These are phyloP conservation scores for Mustelus asterias DNA, from an alignment of 2,113 vertebrate genomes.

Conservation along the genomic window DNA sequence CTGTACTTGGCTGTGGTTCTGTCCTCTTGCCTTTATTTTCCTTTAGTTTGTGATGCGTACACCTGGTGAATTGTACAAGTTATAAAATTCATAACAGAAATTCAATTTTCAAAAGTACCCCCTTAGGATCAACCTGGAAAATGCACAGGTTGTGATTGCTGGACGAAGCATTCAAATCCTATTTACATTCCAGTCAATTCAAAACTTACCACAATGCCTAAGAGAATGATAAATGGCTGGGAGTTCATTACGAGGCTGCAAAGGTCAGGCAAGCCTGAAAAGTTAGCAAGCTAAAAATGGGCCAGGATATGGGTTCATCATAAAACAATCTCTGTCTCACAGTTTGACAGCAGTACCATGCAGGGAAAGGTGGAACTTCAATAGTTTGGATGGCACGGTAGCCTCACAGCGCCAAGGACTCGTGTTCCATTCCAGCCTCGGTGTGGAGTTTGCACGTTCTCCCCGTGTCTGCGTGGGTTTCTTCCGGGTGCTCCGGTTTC, in stretches of 20 bases:
- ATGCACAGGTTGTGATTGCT: neutral
- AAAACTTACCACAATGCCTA: neutral
- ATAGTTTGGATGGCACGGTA: neutral
- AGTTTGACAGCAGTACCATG: neutral
- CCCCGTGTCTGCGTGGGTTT: no score
- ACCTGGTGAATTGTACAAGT: neutral
- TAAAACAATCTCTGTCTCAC: neutral
- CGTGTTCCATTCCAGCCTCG: no score
- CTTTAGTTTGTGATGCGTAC: neutral
- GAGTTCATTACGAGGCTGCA: neutral
- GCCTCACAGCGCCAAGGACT: no score
- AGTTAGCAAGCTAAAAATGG: neutral
- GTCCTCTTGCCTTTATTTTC: neutral
- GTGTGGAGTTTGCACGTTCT: no score
- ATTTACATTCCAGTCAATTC: neutral
- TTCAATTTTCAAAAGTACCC: neutral
- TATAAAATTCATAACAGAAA: neutral
- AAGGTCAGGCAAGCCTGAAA: neutral
- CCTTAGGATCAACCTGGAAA: neutral
- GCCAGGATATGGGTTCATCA: neutral
- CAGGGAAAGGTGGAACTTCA: neutral
- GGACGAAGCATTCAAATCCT: neutral
- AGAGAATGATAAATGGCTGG: neutral
- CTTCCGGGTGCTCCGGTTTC: no score
- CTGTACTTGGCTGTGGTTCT: neutral